A percentile compares a stretch with the other conserved stretches of the same genome.
phyloP scores from a whole-genome alignment of 2,888 invertebrate species.

The Limnephilus auricula region DNA sequence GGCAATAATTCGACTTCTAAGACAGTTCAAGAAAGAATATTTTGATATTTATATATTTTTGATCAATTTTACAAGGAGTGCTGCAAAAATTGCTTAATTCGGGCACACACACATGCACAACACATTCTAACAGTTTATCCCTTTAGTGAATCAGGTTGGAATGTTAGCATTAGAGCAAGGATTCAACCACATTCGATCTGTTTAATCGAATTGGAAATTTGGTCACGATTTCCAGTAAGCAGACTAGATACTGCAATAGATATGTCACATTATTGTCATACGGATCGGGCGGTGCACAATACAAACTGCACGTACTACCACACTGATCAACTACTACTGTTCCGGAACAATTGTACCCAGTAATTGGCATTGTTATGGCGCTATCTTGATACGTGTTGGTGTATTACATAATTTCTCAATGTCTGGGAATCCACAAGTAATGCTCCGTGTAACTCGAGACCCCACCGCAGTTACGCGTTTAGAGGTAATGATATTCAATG shows the following conservation, averaged over 20 bases:
- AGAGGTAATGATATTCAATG: not conserved
- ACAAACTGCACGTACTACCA: not conserved
- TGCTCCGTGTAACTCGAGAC: not conserved
- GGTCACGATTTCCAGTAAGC: not conserved
- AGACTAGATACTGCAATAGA: not conserved
- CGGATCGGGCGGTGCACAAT: not conserved
- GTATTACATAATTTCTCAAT: not conserved
- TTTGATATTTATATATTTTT: no score
- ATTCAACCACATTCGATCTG: not conserved
- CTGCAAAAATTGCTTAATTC: no score
- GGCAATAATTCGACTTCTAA: no score
- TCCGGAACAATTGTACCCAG: conserved; percentile 1
- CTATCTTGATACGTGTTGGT: not conserved
- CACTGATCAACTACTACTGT: not conserved
- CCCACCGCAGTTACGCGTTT: not conserved
- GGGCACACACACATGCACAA: no score
- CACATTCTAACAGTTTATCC: no score
- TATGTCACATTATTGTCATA: conserved; percentile 2
- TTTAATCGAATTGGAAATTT: conserved; percentile 3
- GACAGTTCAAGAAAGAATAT: no score
- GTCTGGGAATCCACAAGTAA: not conserved
- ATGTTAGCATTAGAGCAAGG: not conserved
- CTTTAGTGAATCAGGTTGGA: not conserved
- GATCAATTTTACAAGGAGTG: no score
- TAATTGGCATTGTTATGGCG: conserved; percentile 28